phyloP scores from a whole-genome alignment of 2,113 vertebrate genomes.

The Taurulus bubalis region DNA sequence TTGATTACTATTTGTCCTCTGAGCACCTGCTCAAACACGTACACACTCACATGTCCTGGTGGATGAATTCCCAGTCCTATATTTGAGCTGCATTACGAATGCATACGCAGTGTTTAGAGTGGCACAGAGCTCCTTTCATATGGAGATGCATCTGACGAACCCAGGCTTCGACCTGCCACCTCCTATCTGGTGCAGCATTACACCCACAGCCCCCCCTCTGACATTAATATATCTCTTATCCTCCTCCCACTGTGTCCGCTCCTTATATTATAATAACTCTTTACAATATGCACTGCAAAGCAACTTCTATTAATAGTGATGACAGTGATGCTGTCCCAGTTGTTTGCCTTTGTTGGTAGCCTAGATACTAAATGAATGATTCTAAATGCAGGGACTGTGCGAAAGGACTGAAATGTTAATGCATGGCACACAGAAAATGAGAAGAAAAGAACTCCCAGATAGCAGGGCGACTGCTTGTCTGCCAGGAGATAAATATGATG shows the following conservation, averaged over 20 bases:
- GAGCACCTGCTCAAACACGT: constrained; percentile 76
- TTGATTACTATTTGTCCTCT: constrained; percentile 72
- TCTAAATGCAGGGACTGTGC: constrained; percentile 38
- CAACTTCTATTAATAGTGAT: constrained; percentile 63
- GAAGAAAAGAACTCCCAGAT: constrained; percentile 55
- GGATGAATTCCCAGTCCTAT: constrained; percentile 69
- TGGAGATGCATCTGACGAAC: constrained; percentile 71
- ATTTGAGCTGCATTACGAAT: constrained; percentile 77
- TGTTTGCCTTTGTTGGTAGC: constrained; percentile 63
- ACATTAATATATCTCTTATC: constrained; percentile 43
- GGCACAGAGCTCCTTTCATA: constrained; percentile 78
- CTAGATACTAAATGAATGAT: constrained; percentile 65
- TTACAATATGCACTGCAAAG: constrained; percentile 33
- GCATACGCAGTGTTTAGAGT: constrained; percentile 73
- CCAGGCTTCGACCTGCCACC: constrained; percentile 59
- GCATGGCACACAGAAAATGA: constrained; percentile 32
- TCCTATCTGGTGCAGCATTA: constrained; percentile 64
- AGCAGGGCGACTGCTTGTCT: constrained; percentile 16
- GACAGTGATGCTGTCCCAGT: constrained; percentile 53
- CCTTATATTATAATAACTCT: constrained; percentile 45
- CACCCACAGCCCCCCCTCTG: constrained; percentile 60
- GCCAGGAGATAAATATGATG: constrained; percentile 73
- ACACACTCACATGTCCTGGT: constrained; percentile 23
- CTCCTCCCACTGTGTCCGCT: constrained; percentile 35
- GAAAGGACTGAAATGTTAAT: constrained; percentile 69